Evolutionary conservation across 2,797 vertebrate species (phyloP), one percentile per base, ranked within the genome.

Genomic region (Coregonus suidteri): DNA sequence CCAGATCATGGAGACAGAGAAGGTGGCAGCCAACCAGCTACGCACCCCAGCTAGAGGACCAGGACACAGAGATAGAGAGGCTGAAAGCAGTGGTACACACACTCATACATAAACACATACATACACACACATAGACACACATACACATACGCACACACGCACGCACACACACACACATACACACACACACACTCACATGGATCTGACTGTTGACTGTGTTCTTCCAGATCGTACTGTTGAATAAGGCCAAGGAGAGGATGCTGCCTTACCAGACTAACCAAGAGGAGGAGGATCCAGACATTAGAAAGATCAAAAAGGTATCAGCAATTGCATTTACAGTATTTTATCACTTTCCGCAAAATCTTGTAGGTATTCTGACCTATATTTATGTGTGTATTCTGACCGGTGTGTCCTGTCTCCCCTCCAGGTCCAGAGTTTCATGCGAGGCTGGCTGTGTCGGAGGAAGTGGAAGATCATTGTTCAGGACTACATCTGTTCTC

Each of bases 271-370:
- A 96, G 80, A 92, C 87, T 87, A 95, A 94, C 88, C 96, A 95
- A 75, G 97, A 99, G 62, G 97, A 98, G 25, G 97, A 99, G 66
- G 96, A 99, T 80, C 96, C 96, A 0, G 98, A 99, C 75, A 98
- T 99, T 68, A 98, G 97, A 87, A 99, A 99, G 91, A 99, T 99
- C 81, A 99, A 99, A 86, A 99, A 97, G 97, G 98, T 97, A 91
- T 56, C n/a, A n/a, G 5, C 31, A 68, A 47, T n/a, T 20, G n/a
- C 18, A 4, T 41, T 41, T 2, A 35, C 11, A 3, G 41, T 47
- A 47, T 47, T 47, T 13, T 9, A 47, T 47, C 9, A 47, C 41
- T 47, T 34, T 47, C 13, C 53, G 9, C 3, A 18, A 35, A 15
- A 30, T n/a, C 15, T 56, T 62, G 16, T 16, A 7, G 30, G 41